phyloP scores from a whole-genome alignment of 1,140 invertebrate genomes.

The Pogonus chalceus region DNA sequence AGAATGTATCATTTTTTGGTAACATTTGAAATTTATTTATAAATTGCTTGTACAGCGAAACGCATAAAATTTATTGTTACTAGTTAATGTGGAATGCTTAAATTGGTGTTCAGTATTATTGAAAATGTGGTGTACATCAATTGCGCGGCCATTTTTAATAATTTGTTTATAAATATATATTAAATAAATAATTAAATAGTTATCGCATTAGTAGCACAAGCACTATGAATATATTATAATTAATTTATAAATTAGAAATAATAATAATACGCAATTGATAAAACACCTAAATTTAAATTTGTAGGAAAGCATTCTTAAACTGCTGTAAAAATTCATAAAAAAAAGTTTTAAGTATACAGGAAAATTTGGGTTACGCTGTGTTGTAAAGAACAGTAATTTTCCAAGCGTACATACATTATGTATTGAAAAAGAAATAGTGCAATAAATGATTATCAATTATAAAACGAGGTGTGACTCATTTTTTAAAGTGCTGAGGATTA shows the following conservation, averaged over 20 bases:
- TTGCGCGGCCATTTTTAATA: not conserved
- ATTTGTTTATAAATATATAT: too few species aligned
- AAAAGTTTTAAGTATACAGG: not conserved
- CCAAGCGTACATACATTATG: conserved; percentile 27
- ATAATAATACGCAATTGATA: not conserved
- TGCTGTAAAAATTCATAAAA: not conserved
- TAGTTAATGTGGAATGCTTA: not conserved
- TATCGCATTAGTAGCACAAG: too few species aligned
- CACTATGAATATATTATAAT: not conserved
- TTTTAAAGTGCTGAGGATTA: conserved; percentile 35
- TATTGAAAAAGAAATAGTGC: conserved; percentile 20
- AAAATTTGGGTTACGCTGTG: conserved; percentile 3
- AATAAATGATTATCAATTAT: conserved; percentile 11
- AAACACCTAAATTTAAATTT: not conserved
- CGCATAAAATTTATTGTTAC: too few species aligned
- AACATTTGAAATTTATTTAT: too few species aligned
- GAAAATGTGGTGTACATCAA: not conserved
- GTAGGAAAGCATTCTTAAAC: not conserved
- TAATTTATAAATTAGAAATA: not conserved
- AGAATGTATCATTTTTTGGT: too few species aligned
- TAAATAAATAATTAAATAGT: too few species aligned
- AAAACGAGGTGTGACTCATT: conserved; percentile 11
- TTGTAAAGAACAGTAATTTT: conserved; percentile 35
- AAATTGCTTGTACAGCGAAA: too few species aligned
- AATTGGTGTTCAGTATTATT: not conserved